Percentiles rank a stretch among this genome's conserved stretches.
These are phyloP conservation scores for Holacanthella duospinosa DNA, from an alignment of 2,888 invertebrate genomes.

Conservation along the genomic window DNA sequence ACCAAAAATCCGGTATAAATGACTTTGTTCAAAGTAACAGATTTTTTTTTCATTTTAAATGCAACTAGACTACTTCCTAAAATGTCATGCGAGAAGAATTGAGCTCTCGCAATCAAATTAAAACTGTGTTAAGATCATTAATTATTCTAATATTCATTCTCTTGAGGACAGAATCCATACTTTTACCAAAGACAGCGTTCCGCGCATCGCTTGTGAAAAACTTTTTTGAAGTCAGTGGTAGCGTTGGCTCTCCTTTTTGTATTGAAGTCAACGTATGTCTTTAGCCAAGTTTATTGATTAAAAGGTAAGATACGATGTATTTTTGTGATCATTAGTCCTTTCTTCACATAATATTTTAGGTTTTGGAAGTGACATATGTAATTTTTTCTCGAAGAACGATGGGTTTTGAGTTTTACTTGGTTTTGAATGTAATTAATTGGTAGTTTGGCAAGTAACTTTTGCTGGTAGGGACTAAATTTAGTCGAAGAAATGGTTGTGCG, in stretches of 20 bases:
- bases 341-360: too few species aligned
- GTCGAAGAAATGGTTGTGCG: neutral
- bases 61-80: too few species aligned
- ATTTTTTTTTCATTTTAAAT: too few species aligned
- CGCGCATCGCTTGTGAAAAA: constrained; percentile 14
- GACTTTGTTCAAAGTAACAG: too few species aligned
- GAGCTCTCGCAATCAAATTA: constrained; percentile 2
- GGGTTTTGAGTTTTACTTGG: constrained; percentile 4
- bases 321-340: constrained; percentile 16
- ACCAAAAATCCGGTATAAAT: too few species aligned
- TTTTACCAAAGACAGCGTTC: constrained; percentile 14
- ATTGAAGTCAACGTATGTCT: constrained; percentile 14
- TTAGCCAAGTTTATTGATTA: constrained; percentile 14
- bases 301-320: constrained; percentile 17
- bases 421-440: too few species aligned
- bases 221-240: constrained; percentile 10
- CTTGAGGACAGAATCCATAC: constrained; percentile 7
- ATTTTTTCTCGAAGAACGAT: constrained; percentile 4
- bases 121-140: neutral
- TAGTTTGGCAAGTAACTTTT: constrained; percentile 4
- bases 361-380: constrained; percentile 18
- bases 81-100: too few species aligned
- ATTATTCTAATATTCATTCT: neutral
- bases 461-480: constrained; percentile 9
- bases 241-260: constrained; percentile 8